Conservation (phyloP, 2,797 vertebrate species). For the Cyclura pinguis region DNA sequence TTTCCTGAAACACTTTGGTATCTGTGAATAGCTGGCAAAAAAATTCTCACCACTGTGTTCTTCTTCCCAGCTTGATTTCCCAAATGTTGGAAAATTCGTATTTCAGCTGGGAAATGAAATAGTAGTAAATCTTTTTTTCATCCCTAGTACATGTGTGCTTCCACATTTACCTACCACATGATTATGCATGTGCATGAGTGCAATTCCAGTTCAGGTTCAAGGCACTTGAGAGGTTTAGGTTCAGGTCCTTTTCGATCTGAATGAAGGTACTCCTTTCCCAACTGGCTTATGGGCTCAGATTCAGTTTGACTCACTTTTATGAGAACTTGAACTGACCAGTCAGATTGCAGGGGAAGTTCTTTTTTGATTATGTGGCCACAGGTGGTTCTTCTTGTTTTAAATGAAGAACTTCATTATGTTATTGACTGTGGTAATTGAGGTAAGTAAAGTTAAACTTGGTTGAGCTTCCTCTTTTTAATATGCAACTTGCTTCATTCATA, state of each 20-base stretch:
- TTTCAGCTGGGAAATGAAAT: no score
- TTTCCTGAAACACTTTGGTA: no score
- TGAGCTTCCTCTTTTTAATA: conserved; percentile 23
- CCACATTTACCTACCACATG: no score
- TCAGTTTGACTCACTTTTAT: neutral
- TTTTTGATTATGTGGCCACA: conserved; percentile 40
- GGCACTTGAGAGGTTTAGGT: neutral
- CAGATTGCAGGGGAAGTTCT: conserved; percentile 67
- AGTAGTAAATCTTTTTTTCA: no score
- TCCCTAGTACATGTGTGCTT: no score
- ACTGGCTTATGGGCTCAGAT: neutral
- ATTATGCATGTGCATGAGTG: neutral
- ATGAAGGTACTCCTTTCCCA: neutral
- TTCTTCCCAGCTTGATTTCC: no score
- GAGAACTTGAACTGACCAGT: neutral
- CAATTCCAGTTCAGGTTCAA: neutral
- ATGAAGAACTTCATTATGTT: neutral
- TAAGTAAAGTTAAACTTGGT: conserved; percentile 11
- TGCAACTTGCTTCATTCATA: fast-evolving
- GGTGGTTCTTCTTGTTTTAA: conserved; percentile 22
- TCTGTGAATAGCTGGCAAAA: no score
- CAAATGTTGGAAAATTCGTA: no score
- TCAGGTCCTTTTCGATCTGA: neutral
- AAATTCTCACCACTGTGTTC: no score
- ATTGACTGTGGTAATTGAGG: neutral